Conservation (phyloP, 2,888 invertebrate genomes). For the Atrina japonica region DNA sequence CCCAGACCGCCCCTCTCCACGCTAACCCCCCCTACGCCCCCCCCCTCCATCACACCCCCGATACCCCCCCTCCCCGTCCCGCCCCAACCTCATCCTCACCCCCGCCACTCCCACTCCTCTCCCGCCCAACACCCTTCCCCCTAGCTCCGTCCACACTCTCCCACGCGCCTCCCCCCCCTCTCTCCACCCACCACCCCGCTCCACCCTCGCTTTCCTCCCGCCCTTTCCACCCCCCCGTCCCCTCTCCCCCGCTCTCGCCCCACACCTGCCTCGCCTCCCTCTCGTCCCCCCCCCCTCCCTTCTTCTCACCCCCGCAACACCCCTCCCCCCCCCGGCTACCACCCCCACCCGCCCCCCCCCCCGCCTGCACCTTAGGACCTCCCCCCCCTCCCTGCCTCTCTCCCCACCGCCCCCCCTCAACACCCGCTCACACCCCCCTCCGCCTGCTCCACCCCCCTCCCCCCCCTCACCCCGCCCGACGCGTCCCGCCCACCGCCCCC, state of each 20-base stretch:
- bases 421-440: constrained; percentile 13
- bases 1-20: not conserved
- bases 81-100: constrained; percentile 34
- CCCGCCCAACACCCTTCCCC: constrained; percentile 7
- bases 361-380: not conserved
- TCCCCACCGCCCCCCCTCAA: not conserved
- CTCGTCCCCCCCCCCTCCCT: constrained; percentile 29
- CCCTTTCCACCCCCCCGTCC: not conserved
- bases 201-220: not conserved
- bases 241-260: not conserved
- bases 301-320: constrained; percentile 8
- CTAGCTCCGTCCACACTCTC: not conserved
- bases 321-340: constrained; percentile 4
- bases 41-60: not conserved
- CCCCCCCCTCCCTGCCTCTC: constrained; percentile 14
- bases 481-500: not conserved
- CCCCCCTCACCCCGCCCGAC: not conserved
- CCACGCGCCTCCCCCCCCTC: not conserved
- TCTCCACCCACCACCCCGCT: too few relatives aligned
- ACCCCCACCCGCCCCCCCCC: too few relatives aligned
- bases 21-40: not conserved
- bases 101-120: constrained; percentile 39
- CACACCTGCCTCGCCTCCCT: not conserved
- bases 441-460: too few relatives aligned
- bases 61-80: not conserved